These are phyloP conservation scores for Cariama cristata DNA, from an alignment of 2,113 vertebrate genomes.

Conservation along the genomic window DNA sequence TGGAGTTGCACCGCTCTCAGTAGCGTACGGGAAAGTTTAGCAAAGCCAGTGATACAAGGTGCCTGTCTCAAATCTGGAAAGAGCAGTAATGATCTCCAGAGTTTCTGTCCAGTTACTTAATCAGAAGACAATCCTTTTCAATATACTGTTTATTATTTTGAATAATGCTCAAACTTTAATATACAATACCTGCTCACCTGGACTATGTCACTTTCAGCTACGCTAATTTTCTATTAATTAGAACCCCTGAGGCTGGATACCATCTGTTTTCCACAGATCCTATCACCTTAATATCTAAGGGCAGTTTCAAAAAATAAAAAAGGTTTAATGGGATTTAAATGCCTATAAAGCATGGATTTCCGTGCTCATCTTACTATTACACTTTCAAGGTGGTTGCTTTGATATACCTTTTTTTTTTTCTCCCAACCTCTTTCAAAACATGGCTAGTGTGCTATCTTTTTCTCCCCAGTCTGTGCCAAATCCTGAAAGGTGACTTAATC, in stretches of 20 bases:
- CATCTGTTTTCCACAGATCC: not conserved
- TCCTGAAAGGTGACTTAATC: conserved; percentile 36
- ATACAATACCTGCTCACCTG: not conserved
- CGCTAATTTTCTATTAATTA: not conserved
- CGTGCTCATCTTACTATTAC: not conserved
- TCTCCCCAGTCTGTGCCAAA: not conserved
- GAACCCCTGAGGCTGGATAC: not conserved
- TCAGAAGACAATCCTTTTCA: not conserved
- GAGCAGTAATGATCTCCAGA: not conserved
- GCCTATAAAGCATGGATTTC: not conserved
- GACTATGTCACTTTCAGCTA: not conserved
- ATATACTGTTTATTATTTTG: not conserved
- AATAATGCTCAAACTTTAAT: not conserved
- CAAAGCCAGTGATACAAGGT: not conserved
- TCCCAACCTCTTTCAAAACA: not conserved
- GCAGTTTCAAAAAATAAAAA: not conserved
- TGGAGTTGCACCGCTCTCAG: fast-evolving
- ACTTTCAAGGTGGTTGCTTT: not conserved
- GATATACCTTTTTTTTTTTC: not conserved
- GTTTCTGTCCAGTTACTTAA: not conserved
- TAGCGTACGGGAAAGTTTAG: not conserved
- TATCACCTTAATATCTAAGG: not conserved
- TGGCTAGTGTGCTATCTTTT: not conserved
- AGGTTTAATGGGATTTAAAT: not conserved
- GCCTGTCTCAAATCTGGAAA: not conserved